A percentile compares a stretch with the other conserved stretches of the same genome.
Evolutionary conservation across 2,888 invertebrate species (phyloP).

Genomic region (Arctia plantaginis): DNA sequence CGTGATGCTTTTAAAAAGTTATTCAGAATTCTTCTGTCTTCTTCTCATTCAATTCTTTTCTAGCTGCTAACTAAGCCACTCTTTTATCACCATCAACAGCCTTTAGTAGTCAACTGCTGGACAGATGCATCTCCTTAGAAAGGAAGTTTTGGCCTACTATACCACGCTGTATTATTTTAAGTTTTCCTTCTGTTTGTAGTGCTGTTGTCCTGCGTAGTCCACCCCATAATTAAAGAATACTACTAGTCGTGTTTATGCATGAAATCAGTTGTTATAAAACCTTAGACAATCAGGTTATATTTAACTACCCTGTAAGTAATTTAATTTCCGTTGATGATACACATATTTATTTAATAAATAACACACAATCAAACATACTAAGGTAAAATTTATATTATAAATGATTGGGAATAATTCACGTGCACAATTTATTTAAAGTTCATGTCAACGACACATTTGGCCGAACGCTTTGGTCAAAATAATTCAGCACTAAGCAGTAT

Average conservation of each 20-base stretch:
- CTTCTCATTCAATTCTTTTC: not conserved
- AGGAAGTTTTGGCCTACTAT: too few species aligned
- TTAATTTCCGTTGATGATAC: not conserved
- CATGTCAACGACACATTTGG: slow-evolving; percentile 70
- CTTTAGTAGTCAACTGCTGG: too few species aligned
- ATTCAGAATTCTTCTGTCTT: not conserved
- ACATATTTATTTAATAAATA: not conserved
- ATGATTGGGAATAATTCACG: slow-evolving; percentile 57
- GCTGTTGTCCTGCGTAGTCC: too few species aligned
- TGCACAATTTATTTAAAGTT: slow-evolving; percentile 66
- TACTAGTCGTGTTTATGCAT: too few species aligned
- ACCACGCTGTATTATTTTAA: too few species aligned
- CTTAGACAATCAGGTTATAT: not conserved
- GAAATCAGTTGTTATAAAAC: too few species aligned
- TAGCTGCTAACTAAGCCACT: too few species aligned
- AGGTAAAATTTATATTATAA: slow-evolving; percentile 6
- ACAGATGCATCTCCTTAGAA: too few species aligned
- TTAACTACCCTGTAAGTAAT: not conserved
- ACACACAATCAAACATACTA: slow-evolving; percentile 16
- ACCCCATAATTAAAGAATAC: too few species aligned
- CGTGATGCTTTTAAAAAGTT: not conserved
- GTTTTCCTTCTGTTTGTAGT: too few species aligned
- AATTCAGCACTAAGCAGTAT: slow-evolving; percentile 45
- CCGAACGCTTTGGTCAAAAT: slow-evolving; percentile 60
- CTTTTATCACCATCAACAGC: not conserved